Evolutionary conservation across 2,113 vertebrate genomes (phyloP).

Genomic region (Poeciliopsis turrubarensis): DNA sequence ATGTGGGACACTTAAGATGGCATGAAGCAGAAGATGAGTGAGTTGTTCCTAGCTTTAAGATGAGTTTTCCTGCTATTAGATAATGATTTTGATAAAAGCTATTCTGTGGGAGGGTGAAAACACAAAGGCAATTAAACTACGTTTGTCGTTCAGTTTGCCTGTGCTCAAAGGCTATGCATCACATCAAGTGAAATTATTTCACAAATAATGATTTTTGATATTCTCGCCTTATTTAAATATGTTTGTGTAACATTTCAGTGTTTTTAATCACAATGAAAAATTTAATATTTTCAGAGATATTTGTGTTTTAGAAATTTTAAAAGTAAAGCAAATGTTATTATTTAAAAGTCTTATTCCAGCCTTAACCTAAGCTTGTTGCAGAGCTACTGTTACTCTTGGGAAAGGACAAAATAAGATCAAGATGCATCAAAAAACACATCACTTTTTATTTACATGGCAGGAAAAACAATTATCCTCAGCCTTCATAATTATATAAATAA

Average conservation of each 20-base stretch:
- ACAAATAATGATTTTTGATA: constrained; percentile 48
- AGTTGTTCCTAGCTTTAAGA: constrained; percentile 57
- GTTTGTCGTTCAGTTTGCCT: constrained; percentile 66
- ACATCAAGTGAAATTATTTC: constrained; percentile 58
- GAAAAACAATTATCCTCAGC: not conserved
- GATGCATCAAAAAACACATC: not conserved
- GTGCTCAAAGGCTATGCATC: constrained; percentile 54
- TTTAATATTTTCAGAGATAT: no score
- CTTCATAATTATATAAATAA: constrained; percentile 10
- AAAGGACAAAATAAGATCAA: not conserved
- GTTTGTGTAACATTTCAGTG: constrained; percentile 34
- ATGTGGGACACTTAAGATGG: constrained; percentile 67
- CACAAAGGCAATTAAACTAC: constrained; percentile 70
- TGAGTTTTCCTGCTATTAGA: constrained; percentile 65
- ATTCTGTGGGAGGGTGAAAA: constrained; percentile 69
- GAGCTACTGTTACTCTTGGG: constrained; percentile 16
- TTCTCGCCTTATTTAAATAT: constrained; percentile 53
- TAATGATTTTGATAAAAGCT: constrained; percentile 74
- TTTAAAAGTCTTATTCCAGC: constrained; percentile 46
- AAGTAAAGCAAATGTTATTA: constrained; percentile 46
- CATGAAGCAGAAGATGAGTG: constrained; percentile 60
- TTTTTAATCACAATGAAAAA: no score
- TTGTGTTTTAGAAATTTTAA: not conserved
- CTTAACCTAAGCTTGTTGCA: constrained; percentile 27
- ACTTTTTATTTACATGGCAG: constrained; percentile 6